phyloP scores from a whole-genome alignment of 2,888 invertebrate species.

The Cataglyphis altisquamis region DNA sequence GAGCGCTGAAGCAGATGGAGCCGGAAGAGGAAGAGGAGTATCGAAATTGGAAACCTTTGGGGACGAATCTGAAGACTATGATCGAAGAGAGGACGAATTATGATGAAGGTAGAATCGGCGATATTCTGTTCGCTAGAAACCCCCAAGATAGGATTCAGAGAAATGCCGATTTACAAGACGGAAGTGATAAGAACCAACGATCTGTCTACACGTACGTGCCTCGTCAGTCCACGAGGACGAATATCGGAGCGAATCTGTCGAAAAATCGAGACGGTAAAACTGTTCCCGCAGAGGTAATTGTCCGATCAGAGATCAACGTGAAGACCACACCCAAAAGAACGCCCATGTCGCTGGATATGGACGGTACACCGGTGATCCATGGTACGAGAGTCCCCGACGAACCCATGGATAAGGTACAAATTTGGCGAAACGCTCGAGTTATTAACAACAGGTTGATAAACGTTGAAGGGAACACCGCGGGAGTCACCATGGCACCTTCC shows the following conservation, averaged over 20 bases:
- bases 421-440: conserved; percentile 95
- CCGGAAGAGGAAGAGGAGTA: conserved; percentile 74
- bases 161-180: conserved; percentile 62
- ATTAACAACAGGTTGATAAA: conserved; percentile 92
- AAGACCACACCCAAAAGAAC: conserved; percentile 87
- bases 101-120: conserved; percentile 49
- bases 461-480: conserved; percentile 90
- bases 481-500: conserved; percentile 88
- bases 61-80: conserved; percentile 87
- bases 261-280: conserved; percentile 87
- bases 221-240: conserved; percentile 80
- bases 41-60: conserved; percentile 87
- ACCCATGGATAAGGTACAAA: conserved; percentile 92
- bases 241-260: conserved; percentile 81
- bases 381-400: conserved; percentile 95
- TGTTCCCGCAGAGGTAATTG: conserved; percentile 90
- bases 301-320: conserved; percentile 90
- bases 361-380: conserved; percentile 93
- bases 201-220: conserved; percentile 76
- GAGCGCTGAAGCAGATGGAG: conserved; percentile 65
- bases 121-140: conserved; percentile 69
- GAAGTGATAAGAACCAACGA: conserved; percentile 24
- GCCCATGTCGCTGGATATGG: conserved; percentile 89
- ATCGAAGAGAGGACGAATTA: conserved; percentile 75
- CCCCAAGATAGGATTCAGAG: conserved; percentile 71